Base-by-base conservation (phyloP, 2,797 vertebrate genomes). In the Kryptolebias ocellatus region DNA sequence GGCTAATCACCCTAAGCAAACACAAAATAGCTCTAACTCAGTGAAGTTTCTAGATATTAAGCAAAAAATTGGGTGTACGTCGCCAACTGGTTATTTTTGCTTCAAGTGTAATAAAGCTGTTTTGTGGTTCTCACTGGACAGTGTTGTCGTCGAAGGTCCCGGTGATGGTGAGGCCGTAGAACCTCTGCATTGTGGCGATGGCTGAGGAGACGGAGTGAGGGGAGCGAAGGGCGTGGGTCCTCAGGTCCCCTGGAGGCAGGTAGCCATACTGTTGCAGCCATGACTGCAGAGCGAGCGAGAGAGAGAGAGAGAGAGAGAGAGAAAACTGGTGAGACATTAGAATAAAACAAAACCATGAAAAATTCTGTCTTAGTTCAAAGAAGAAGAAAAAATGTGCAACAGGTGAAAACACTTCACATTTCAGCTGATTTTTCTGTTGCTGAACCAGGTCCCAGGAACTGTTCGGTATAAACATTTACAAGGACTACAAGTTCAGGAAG, bases 251-350 rank as follows among this genome's bases (percentile, higher is more conserved):
- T 0, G 96, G 96, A 14, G 96, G 96, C 62, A 97, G 92, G 91
- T 97, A 97, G 5, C 96, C 96, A 59, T 97, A 97, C 75, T 97
- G 96, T 78, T 98, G 96, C 64, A 98, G 91, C 96, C 96, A 98
- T 59, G 91, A 95, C 96, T 97, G 81, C 11, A 71, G 45, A 67
- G 20, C 17, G 45, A 69, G 67, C 14, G 11, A 28, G 52, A 42
- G 39, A 18, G 45, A 55, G 10, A 11, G 9, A 6, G 45, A 47
- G 17, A 47, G n/a, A 18, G 2, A 1, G 7, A 51, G 54, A 50
- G 0, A 1, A 24, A 16, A 34, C n/a, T 47, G 8, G 54, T 44
- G 20, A 64, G 12, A 53, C 4, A 46, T 15, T 18, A 12, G 42
- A 53, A 56, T 2, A 17, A 12, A 53, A 71, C 24, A 3, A 65